These are phyloP conservation scores for Cyrtorhinus lividipennis DNA, from an alignment of 1,140 invertebrate genomes.

Conservation along the genomic window DNA sequence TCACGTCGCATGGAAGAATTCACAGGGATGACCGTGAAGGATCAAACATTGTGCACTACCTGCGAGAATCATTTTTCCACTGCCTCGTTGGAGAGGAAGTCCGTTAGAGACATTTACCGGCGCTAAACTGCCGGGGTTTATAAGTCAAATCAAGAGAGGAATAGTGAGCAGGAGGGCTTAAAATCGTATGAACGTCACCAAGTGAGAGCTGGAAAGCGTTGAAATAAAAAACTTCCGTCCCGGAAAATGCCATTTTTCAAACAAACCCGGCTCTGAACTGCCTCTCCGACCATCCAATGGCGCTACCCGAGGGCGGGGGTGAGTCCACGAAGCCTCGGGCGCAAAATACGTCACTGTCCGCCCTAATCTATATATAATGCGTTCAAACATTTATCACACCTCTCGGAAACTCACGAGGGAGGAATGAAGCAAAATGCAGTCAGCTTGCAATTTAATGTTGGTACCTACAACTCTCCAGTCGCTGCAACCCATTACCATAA, in stretches of 20 bases:
- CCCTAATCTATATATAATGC: conserved; percentile 7
- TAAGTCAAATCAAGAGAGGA: too few relatives aligned
- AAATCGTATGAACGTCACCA: background rate
- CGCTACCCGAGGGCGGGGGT: background rate
- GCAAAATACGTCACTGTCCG: background rate
- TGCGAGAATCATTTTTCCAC: too few relatives aligned
- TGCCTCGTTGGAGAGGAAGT: too few relatives aligned
- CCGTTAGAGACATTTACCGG: too few relatives aligned
- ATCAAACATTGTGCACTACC: too few relatives aligned
- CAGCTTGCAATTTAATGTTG: background rate
- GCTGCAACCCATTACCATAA: conserved; percentile 2
- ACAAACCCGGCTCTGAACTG: background rate
- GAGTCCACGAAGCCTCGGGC: background rate
- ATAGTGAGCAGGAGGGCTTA: background rate
- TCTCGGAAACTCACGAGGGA: background rate
- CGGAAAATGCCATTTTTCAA: conserved; percentile 1
- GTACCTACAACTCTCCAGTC: background rate
- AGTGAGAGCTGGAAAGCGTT: background rate
- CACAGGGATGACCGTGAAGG: too few relatives aligned
- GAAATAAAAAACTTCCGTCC: background rate
- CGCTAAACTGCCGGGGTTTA: too few relatives aligned
- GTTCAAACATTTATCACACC: conserved; percentile 8
- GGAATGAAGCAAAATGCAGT: background rate
- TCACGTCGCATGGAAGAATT: too few relatives aligned
- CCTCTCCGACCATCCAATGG: background rate